Base-by-base conservation (phyloP, 2,888 invertebrate species). In the Drosophila koepferae region DNA sequence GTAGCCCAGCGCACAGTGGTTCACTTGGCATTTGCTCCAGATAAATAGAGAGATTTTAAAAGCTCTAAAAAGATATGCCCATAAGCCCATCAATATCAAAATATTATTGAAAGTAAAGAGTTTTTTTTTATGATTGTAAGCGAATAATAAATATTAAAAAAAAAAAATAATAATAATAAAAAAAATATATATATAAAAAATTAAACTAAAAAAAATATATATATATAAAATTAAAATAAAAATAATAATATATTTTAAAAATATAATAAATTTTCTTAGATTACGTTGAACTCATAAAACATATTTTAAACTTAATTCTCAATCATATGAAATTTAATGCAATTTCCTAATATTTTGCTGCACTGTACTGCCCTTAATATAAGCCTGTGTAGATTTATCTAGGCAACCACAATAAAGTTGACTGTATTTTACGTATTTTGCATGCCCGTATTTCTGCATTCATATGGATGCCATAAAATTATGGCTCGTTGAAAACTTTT, bases 401-500 rank as follows among this genome's bases (percentile, higher is more conserved):
- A 68, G 77, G 63, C 74, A 75, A 56, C 67, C 69, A 66, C 80
- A 72, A 74, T 66, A 77, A 83, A 83, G 77, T 74, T 77, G 66
- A 81, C 72, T 69, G 64, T 72, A 72, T 81, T 81, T 74, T 74
- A 48, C 55, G 46, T 71, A 74, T 69, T 76, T 75, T 65, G 44
- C 67, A 61, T 77, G 49, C 36, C 51, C 44, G 46, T 59, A 73
- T 78, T 63, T 64, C 60, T 40, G 58, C 62, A 68, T 80, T 66
- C 77, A 71, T 71, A 64, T 82, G 61, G 53, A 46, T 71, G 73
- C 68, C 55, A 75, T 72, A 72, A 86, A 89, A 84, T 86, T 81
- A 89, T 74, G 68, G 77, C 49, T 64, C 63, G 89, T 85, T 87
- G 82, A 77, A 72, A 87, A 79, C 53, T 87, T 85, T 85, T 87